phyloP scores from a whole-genome alignment of 2,113 vertebrate species.

The Grammomys surdaster region DNA sequence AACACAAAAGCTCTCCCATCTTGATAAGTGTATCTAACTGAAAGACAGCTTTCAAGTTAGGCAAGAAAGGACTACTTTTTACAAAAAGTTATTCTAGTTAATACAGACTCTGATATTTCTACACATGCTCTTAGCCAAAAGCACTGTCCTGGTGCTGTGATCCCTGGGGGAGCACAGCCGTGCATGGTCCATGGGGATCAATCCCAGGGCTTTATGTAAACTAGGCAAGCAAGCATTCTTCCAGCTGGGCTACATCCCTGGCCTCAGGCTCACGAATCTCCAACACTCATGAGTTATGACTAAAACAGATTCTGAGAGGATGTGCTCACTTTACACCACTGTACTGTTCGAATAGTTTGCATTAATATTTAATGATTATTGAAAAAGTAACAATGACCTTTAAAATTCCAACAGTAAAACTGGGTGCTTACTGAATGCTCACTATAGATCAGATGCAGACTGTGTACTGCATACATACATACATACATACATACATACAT shows the following conservation, averaged over 20 bases:
- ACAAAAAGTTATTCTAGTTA: conserved; percentile 26
- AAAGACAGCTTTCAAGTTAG: not conserved
- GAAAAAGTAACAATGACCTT: not conserved
- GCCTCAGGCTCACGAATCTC: not conserved
- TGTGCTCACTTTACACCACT: not conserved
- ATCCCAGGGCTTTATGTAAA: not conserved
- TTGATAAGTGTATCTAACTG: not conserved
- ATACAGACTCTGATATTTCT: not conserved
- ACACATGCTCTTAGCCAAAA: not conserved
- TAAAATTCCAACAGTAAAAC: not conserved
- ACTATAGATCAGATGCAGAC: not conserved
- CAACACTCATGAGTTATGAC: not conserved
- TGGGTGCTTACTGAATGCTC: not conserved
- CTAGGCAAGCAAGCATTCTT: not conserved
- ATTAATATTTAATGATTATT: not conserved
- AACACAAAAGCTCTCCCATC: not conserved
- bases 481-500: too few relatives aligned
- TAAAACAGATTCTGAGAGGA: conserved; percentile 5
- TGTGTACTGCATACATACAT: not conserved
- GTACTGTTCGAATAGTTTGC: not conserved
- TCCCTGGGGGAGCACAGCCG: too few relatives aligned
- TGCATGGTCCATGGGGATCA: too few relatives aligned
- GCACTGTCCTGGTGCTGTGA: not conserved
- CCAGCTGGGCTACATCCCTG: not conserved
- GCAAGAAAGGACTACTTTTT: not conserved